A percentile compares a stretch with the other conserved stretches of the same genome.
Conservation (phyloP, 2,888 invertebrate species). For the Bembecia ichneumoniformis region DNA sequence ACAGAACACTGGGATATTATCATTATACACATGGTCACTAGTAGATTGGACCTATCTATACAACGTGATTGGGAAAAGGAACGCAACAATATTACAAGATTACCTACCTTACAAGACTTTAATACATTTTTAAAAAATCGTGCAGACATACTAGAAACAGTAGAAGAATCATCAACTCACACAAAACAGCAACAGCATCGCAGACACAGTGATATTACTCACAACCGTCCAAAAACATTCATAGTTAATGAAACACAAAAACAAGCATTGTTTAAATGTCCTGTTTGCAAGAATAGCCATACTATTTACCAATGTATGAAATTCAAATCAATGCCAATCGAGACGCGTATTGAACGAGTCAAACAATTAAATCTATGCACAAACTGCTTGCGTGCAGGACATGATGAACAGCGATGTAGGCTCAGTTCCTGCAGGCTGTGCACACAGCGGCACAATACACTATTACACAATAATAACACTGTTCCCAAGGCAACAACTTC, state of each 20-base stretch:
- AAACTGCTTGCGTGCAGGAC: constrained; percentile 13
- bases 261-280: constrained; percentile 2
- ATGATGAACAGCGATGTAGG: constrained; percentile 8
- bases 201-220: too few species aligned
- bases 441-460: constrained; percentile 6
- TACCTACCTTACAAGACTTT: constrained; percentile 2
- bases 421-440: constrained; percentile 9
- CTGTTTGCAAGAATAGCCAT: constrained; percentile 6
- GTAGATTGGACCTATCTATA: constrained; percentile 2
- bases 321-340: constrained; percentile 10
- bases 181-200: not conserved
- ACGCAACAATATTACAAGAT: not conserved
- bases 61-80: constrained; percentile 4
- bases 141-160: constrained; percentile 4
- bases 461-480: constrained; percentile 1
- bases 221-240: constrained; percentile 4
- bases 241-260: constrained; percentile 1
- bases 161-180: constrained; percentile 3
- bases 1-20: constrained; percentile 7
- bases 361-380: constrained; percentile 11
- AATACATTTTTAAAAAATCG: constrained; percentile 5
- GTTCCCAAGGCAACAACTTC: too few species aligned
- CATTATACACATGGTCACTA: constrained; percentile 4
- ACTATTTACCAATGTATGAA: constrained; percentile 8
- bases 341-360: constrained; percentile 4